Base-by-base conservation (phyloP, 2,888 invertebrate species). In the Isoperla grammatica region DNA sequence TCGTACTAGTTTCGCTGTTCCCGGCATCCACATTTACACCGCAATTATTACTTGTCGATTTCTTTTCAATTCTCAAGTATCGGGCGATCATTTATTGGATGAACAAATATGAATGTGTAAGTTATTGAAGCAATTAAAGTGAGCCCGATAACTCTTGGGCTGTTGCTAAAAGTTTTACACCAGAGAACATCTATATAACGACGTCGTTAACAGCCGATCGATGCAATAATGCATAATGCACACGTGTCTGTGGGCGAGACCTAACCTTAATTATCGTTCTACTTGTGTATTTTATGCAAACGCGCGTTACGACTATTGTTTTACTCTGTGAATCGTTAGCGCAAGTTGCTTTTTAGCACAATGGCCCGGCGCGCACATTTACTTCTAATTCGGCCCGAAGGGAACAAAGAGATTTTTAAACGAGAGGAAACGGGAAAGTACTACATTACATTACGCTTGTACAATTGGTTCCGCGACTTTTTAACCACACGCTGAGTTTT, bases 401-500 rank as follows among this genome's bases (percentile, higher is more conserved):
- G 22, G 23, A 49, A 49, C 49, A 49, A 49, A 49, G 49, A 49
- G 23, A 46, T 49, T 49, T 49, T 49, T 4, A 35, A 49, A 49
- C 49, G 49, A 20, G 49, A 29, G 29, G 13, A 29, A 23, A 23
- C 49, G 49, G 49, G 49, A 49, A 49, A 49, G 29, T 29, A 29
- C 49, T 17, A 23, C 15, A 15, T 15, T 35, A 29, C 15, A 15
- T 15, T 35, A 29, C 46, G 59, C 39, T 48, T 56, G 35, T 54
- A 56, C 56, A 55, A 54, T 55, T 43, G 11, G 37, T 53, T 55
- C 59, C 53, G 54, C 59, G 54, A 54, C 59, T 54, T 54, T 54
- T 42, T 42, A 29, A 35, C 19, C 59, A 29, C 59, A 55, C 48
- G 59, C 59, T 54, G 59, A 11, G 59, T 46, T 55, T 59, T 59